Conservation (phyloP, 2,888 invertebrate species). For the Netelia fuscicornis region DNA sequence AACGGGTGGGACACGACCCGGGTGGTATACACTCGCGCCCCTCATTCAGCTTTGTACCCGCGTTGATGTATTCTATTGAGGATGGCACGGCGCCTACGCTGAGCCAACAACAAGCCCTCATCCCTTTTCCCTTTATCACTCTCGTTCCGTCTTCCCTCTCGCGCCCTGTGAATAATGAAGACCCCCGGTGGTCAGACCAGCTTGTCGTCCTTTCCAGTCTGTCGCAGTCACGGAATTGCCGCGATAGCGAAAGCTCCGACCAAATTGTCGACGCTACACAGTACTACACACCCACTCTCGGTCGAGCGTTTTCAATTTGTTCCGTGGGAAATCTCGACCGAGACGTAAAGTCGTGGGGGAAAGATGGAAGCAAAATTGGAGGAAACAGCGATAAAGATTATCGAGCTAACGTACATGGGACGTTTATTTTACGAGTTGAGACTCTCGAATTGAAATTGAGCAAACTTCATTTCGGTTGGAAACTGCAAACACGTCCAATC, state of each 20-base stretch:
- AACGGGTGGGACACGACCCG: slow-evolving; percentile 63
- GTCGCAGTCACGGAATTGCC: slow-evolving; percentile 66
- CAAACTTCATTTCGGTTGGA: too few species aligned
- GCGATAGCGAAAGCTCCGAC: slow-evolving; percentile 57
- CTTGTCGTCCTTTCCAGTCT: slow-evolving; percentile 38
- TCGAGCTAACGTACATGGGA: not conserved
- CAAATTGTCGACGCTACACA: slow-evolving; percentile 65
- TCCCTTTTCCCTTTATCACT: slow-evolving; percentile 48
- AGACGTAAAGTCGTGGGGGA: not conserved
- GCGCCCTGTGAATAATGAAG: slow-evolving; percentile 78
- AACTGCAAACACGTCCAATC: too few species aligned
- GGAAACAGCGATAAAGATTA: not conserved
- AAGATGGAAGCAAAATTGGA: not conserved
- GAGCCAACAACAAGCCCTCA: slow-evolving; percentile 74
- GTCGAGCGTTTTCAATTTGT: slow-evolving; percentile 67
- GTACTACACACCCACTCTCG: not conserved
- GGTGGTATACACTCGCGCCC: slow-evolving; percentile 36
- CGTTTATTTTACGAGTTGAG: too few species aligned
- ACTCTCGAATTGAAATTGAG: too few species aligned
- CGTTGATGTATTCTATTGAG: slow-evolving; percentile 80
- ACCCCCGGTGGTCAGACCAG: slow-evolving; percentile 38
- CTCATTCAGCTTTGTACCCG: slow-evolving; percentile 74
- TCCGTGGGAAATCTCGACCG: slow-evolving; percentile 1
- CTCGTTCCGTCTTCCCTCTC: slow-evolving; percentile 46
- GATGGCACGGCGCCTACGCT: slow-evolving; percentile 68